Evolutionary conservation across 2,888 invertebrate species (phyloP).

Genomic region (Eristalis intricaria): DNA sequence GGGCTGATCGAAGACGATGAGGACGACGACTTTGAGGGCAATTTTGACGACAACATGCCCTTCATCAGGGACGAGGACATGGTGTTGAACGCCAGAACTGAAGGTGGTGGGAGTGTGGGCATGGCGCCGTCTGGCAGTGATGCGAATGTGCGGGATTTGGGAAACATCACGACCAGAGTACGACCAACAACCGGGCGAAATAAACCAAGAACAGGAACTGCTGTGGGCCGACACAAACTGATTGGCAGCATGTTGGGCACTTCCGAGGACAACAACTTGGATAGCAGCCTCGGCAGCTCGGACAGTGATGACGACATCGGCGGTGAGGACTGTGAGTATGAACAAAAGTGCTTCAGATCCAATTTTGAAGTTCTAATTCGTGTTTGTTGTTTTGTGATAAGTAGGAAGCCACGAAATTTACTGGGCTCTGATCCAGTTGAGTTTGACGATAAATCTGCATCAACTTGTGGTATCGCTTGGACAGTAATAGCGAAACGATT

Average conservation of each 20-base stretch:
- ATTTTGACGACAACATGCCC: constrained; percentile 77
- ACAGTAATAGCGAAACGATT: too few species aligned
- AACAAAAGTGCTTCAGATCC: neutral
- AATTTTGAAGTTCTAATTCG: too few species aligned
- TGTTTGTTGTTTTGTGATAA: too few species aligned
- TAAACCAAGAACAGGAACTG: constrained; percentile 72
- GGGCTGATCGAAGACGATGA: constrained; percentile 80
- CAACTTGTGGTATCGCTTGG: too few species aligned
- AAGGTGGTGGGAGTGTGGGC: constrained; percentile 14
- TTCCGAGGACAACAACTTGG: constrained; percentile 76
- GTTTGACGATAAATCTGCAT: too few species aligned
- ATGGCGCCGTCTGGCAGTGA: constrained; percentile 15
- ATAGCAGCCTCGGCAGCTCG: constrained; percentile 80
- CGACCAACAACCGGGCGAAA: constrained; percentile 80
- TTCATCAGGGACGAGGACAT: constrained; percentile 78
- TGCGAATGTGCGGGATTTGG: constrained; percentile 34
- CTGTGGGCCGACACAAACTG: constrained; percentile 67
- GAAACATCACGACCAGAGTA: constrained; percentile 76
- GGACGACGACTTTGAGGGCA: constrained; percentile 76
- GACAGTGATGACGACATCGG: constrained; percentile 80
- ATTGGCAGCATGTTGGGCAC: constrained; percentile 72
- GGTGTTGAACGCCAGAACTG: constrained; percentile 62
- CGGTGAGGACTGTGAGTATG: constrained; percentile 66
- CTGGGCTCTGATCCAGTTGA: too few species aligned
- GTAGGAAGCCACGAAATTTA: too few species aligned